Conservation (phyloP, 2,888 invertebrate species). For the Limnephilus marmoratus region DNA sequence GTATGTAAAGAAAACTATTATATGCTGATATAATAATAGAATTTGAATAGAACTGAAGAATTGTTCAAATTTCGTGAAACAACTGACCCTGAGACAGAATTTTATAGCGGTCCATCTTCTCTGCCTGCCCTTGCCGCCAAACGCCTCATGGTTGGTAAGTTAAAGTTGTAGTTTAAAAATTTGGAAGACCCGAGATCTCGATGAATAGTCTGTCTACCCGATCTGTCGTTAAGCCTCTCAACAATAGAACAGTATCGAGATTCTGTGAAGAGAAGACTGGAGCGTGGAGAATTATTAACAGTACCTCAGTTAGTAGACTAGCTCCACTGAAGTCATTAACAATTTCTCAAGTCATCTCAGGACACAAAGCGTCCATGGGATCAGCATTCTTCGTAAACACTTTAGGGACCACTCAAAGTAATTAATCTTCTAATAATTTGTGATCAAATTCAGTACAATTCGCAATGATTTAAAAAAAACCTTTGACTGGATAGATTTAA, state of each 20-base stretch:
- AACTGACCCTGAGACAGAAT: too few relatives aligned
- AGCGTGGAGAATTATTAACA: conserved; percentile 24
- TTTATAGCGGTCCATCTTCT: not conserved
- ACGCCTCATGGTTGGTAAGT: not conserved
- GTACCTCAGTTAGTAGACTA: not conserved
- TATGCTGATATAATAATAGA: too few relatives aligned
- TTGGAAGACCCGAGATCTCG: not conserved
- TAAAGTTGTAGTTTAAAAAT: not conserved
- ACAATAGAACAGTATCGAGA: not conserved
- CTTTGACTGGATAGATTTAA: too few relatives aligned
- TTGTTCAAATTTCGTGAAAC: too few relatives aligned
- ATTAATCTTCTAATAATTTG: not conserved
- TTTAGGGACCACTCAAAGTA: not conserved
- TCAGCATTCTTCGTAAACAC: conserved; percentile 11
- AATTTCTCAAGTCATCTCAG: conserved; percentile 15
- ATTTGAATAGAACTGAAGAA: too few relatives aligned
- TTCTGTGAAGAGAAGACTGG: not conserved
- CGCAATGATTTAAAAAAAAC: too few relatives aligned
- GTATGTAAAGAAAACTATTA: too few relatives aligned
- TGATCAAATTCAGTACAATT: not conserved
- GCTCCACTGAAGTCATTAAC: not conserved
- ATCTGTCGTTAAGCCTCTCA: not conserved
- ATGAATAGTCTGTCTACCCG: not conserved
- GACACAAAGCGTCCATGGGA: conserved; percentile 7
- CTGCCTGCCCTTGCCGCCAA: not conserved